Evolutionary conservation across 2,113 vertebrate genomes (phyloP).

Genomic region (Dicaeum eximium): DNA sequence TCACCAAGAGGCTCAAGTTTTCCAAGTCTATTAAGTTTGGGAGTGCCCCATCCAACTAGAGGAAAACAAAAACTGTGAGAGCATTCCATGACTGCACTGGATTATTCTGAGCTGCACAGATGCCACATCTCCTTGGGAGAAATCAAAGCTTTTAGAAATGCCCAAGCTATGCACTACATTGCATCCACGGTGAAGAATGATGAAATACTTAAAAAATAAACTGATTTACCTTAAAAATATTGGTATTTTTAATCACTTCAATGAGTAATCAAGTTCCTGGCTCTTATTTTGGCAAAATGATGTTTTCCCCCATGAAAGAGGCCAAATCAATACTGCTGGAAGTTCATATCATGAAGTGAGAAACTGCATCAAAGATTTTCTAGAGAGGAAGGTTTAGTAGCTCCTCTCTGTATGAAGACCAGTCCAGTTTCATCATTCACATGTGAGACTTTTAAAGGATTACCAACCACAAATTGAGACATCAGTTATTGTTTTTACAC

Average conservation of each 20-base stretch:
- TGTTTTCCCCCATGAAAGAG: accelerated
- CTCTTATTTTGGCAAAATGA: not conserved
- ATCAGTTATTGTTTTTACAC: not conserved
- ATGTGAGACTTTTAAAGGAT: not conserved
- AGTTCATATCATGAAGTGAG: not conserved
- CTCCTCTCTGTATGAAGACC: not conserved
- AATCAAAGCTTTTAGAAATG: not conserved
- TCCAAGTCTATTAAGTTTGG: constrained; percentile 79
- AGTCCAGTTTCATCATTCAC: not conserved
- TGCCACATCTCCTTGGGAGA: not conserved
- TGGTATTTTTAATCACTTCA: not conserved
- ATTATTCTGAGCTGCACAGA: not conserved
- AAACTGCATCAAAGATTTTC: not conserved
- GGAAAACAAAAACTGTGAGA: constrained; percentile 70
- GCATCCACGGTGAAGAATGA: not conserved
- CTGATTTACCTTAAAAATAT: not conserved
- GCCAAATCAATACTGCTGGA: not conserved
- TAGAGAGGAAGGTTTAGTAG: not conserved
- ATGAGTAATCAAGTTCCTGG: not conserved
- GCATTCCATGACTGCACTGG: not conserved
- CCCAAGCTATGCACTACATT: not conserved
- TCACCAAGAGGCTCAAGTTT: constrained; percentile 82
- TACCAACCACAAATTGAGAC: not conserved
- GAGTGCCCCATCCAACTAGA: constrained; percentile 82
- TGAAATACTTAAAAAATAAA: not conserved